Evolutionary conservation across 2,888 invertebrate genomes (phyloP), one percentile per base, ranked within the genome.

Genomic region (Plagiodera versicolora): DNA sequence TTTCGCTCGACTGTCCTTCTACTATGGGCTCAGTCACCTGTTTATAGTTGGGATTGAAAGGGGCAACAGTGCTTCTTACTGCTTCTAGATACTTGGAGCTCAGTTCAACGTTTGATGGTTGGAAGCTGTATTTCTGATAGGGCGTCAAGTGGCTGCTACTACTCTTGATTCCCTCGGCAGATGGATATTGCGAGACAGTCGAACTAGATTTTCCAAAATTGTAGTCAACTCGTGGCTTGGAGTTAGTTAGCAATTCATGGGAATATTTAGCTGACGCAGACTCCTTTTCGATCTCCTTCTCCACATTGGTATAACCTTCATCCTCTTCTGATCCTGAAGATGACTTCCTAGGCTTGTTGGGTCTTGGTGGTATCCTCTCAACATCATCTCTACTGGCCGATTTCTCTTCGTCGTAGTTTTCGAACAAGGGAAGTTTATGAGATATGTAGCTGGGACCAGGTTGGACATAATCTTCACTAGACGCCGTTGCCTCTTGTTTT

Each of bases 31-130:
- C 56, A 6, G 20, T 55, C 28, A 45, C 24, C 45, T 80, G 77
- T 83, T 83, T 79, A 76, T 80, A 73, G 75, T 77, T 63, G 3
- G 72, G 72, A 55, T 70, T 74, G 44, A 67, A 72, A 2, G 75
- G 70, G 14, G 68, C 67, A 11, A 60, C 63, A 17, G 72, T 69
- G 49, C 64, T 69, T 24, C 68, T 64, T 9, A 74, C 55, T 28
- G 60, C 59, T 16, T 66, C 71, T 24, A 72, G 62, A 59, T 80
- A 68, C 61, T 69, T 71, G 32, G 69, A 61, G 11, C 63, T 68
- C 64, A 66, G 61, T 17, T 66, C 69, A 17, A 64, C 63, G 44
- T 66, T 65, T 57, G 63, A 60, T 19, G 39, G 61, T 50, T 67
- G 69, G 16, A 65, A 65, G 58, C 77, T 77, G 63, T 77, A 79